A percentile compares a stretch with the other conserved stretches of the same genome.
These are phyloP conservation scores for Benitochromis conjunctus DNA, from an alignment of 2,113 vertebrate genomes.

Conservation along the genomic window DNA sequence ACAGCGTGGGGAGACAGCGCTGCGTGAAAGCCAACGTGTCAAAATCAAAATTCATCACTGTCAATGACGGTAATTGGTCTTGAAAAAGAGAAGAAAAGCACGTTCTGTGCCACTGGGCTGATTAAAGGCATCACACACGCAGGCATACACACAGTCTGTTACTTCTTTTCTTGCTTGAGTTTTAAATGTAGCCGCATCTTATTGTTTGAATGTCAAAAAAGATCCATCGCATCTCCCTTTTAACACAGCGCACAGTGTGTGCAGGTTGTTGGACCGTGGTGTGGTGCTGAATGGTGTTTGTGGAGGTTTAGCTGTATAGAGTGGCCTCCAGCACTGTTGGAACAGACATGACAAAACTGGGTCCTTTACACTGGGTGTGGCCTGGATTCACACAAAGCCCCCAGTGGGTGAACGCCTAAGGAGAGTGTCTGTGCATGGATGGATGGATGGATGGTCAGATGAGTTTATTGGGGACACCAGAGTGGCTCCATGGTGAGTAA, in stretches of 20 bases:
- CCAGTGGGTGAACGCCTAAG: constrained; percentile 49
- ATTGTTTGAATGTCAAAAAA: constrained; percentile 33
- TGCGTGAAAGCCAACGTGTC: constrained; percentile 52
- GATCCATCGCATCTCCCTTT: constrained; percentile 7
- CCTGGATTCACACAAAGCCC: constrained; percentile 59
- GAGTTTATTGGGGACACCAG: constrained; percentile 14
- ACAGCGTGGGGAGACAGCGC: constrained; percentile 12
- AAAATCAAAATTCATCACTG: constrained; percentile 66
- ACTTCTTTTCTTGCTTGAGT: neutral
- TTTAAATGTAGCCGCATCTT: constrained; percentile 9
- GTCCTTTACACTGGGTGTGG: constrained; percentile 49
- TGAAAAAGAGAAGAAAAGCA: constrained; percentile 22
- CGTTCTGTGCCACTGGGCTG: neutral
- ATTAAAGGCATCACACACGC: constrained; percentile 19
- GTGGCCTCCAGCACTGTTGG: constrained; percentile 1
- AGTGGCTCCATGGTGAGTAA: neutral
- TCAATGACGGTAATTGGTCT: constrained; percentile 45
- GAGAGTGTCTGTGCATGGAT: constrained; percentile 29
- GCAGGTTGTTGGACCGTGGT: neutral
- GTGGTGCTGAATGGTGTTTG: constrained; percentile 5
- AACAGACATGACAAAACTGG: constrained; percentile 27
- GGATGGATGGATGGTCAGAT: constrained; percentile 4
- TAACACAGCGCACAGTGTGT: neutral
- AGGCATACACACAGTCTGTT: neutral
- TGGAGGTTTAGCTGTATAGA: neutral